A percentile compares a stretch with the other conserved stretches of the same genome.
Evolutionary conservation across 2,113 vertebrate species (phyloP).

Genomic region (chimpanzee (Pan troglodytes)): DNA sequence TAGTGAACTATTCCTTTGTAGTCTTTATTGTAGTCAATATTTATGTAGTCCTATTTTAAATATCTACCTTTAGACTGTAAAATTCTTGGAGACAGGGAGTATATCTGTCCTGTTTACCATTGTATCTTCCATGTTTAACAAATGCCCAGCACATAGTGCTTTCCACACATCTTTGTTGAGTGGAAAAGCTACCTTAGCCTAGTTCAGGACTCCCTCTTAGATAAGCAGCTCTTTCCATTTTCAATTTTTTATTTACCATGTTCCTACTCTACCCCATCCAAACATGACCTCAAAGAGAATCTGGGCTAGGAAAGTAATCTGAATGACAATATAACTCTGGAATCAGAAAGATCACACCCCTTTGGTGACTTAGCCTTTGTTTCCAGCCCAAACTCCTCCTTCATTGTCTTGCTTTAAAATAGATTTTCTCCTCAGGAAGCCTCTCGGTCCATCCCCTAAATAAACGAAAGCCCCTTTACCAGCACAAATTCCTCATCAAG

Average conservation of each 20-base stretch:
- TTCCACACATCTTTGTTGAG: background rate
- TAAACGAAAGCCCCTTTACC: background rate
- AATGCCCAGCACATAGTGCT: background rate
- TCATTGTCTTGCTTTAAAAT: background rate
- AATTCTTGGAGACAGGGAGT: background rate
- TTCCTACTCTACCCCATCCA: background rate
- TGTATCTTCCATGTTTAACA: background rate
- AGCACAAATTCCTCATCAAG: background rate
- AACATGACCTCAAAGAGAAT: background rate
- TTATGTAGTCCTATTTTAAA: constrained; percentile 34
- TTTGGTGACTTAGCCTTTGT: constrained; percentile 6
- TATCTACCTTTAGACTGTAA: background rate
- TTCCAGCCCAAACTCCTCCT: background rate
- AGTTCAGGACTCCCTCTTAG: background rate
- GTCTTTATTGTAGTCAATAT: background rate
- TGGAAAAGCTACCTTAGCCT: background rate
- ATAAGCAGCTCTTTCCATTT: background rate
- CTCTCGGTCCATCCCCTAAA: background rate
- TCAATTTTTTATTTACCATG: background rate
- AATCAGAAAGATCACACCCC: background rate
- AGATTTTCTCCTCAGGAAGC: background rate
- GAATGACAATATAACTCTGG: background rate
- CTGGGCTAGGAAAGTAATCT: background rate
- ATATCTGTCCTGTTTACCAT: background rate
- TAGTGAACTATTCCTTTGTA: background rate